Conservation (phyloP, 2,113 vertebrate species). For the Condylura cristata region DNA sequence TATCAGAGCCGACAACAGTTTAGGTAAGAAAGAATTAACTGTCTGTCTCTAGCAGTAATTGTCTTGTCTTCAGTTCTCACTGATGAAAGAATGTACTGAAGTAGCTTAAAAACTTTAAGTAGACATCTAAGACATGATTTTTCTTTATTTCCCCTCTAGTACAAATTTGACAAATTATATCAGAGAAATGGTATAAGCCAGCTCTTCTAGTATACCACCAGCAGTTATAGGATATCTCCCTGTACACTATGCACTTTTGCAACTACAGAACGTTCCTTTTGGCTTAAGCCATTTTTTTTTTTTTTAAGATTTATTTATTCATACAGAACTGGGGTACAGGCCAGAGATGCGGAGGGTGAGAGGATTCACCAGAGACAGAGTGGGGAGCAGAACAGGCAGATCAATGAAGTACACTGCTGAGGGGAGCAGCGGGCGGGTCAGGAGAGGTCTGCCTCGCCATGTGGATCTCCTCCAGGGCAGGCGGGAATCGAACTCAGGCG, state of each 20-base stretch:
- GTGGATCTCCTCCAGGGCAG: too few relatives aligned
- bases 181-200: neutral
- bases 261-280: neutral
- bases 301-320: too few relatives aligned
- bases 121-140: neutral
- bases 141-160: neutral
- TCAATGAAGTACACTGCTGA: too few relatives aligned
- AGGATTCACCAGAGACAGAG: too few relatives aligned
- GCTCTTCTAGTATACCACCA: neutral
- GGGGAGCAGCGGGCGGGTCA: too few relatives aligned
- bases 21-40: slow-evolving; percentile 8
- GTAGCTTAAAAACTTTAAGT: neutral
- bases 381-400: too few relatives aligned
- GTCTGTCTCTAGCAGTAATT: neutral
- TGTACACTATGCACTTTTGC: neutral
- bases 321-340: too few relatives aligned
- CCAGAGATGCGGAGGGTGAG: too few relatives aligned
- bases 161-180: slow-evolving; percentile 28
- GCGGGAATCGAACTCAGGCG: too few relatives aligned
- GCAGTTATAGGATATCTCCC: neutral
- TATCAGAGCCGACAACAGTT: neutral
- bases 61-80: neutral
- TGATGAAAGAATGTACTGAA: neutral
- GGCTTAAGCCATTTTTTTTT: neutral
- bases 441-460: too few relatives aligned